Evolutionary conservation across 1,140 invertebrate species (phyloP), one percentile per base, ranked within the genome.

Genomic region (Micrasema minimum): DNA sequence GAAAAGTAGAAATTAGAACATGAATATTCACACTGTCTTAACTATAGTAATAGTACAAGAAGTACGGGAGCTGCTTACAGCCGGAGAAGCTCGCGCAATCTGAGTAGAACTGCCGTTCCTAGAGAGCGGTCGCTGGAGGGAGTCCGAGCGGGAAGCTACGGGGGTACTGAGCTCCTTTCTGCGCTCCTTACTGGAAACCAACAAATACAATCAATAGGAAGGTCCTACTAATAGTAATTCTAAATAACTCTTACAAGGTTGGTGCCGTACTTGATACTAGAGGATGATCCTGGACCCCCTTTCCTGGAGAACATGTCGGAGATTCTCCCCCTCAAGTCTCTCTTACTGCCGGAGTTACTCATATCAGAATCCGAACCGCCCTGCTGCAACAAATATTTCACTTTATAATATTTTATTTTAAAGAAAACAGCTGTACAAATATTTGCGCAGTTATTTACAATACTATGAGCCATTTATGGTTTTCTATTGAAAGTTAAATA

Each of bases 221-320:
- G 26, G 26, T 2, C 26, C n/a, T n/a, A n/a, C n/a, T n/a, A n/a
- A n/a, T n/a, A n/a, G n/a, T n/a, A n/a, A 31, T 31, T 31, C 7
- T 31, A 7, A 31, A 2, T 31, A 2, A 31, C 26, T 31, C 26
- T 4, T 31, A 31, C 2, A 4, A 4, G 7, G 26, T 31, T n/a
- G 3, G n/a, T 4, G 12, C 50, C 51, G 66, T 84, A 92, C 91
- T 90, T 91, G 79, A 88, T 89, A 62, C 87, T 89, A 74, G 90
- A 86, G 26, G 70, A 70, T 26, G 74, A 69, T 26, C 66, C 70
- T 31, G 66, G 43, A n/a, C 74, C 87, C 79, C 85, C 83, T 75
- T 88, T 85, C 74, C 92, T 88, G 80, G 90, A 92, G 76, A 96
- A 95, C 83, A 96, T 93, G 59, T 90, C 92, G 1, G 91, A 91